These are phyloP conservation scores for Calosoma granatense DNA, from an alignment of 1,140 invertebrate genomes.

Conservation along the genomic window DNA sequence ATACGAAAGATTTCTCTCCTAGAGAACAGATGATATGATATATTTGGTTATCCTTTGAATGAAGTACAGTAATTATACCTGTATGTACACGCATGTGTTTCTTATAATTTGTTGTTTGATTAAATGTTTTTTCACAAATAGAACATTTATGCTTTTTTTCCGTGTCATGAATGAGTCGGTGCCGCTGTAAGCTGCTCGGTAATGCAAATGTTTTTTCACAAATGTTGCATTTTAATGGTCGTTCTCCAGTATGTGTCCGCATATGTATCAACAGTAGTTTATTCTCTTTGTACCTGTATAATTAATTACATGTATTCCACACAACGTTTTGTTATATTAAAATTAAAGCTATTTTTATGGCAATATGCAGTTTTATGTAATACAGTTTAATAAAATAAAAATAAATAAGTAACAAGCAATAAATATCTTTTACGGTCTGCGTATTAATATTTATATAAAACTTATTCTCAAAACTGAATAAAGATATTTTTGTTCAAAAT, in stretches of 20 bases:
- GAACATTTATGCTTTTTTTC: not conserved
- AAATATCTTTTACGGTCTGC: too few species aligned
- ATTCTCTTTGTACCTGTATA: conserved; percentile 8
- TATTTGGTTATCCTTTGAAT: not conserved
- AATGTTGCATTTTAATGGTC: conserved; percentile 10
- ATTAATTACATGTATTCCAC: not conserved
- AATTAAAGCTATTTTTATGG: not conserved
- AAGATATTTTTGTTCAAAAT: too few species aligned
- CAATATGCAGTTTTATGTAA: too few species aligned
- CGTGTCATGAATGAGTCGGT: conserved; percentile 4
- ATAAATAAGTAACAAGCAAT: too few species aligned
- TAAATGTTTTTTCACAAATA: conserved; percentile 9
- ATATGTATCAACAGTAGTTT: not conserved
- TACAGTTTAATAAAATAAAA: too few species aligned
- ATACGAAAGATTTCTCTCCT: conserved; percentile 12
- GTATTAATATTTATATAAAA: too few species aligned
- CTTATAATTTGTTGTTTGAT: not conserved
- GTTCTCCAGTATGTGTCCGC: not conserved
- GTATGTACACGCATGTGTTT: conserved; percentile 6
- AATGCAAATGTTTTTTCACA: conserved; percentile 11
- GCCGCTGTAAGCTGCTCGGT: conserved; percentile 3
- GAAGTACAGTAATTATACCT: conserved; percentile 1
- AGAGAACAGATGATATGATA: not conserved
- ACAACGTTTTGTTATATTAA: not conserved
- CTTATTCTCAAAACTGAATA: too few species aligned